Base-by-base conservation (phyloP, 1,140 invertebrate genomes). In the Lethocerus indicus region DNA sequence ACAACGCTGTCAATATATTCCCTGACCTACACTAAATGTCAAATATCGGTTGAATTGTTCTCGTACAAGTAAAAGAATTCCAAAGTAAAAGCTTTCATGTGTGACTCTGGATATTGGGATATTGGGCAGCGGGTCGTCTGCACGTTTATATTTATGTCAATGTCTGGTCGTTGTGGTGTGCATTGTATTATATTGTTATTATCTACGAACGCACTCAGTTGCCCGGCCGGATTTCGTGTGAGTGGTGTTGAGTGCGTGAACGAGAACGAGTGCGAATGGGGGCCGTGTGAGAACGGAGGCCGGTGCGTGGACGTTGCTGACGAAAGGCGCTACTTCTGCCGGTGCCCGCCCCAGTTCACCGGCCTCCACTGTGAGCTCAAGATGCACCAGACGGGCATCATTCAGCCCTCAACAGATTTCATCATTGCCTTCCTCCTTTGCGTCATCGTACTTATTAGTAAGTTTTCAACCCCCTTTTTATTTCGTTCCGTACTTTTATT, bases 401-500 rank as follows among this genome's bases (percentile, higher is more conserved):
- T 83, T 63, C 80, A 78, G 61, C 79, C 81, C 28, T 81, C 81
- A 45, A 75, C 76, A 63, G 83, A 85, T 73, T 87, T 87, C 71
- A 79, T 86, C 68, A 79, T 86, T 65, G 79, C 81, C 61, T 71
- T 85, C 63, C 73, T 83, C 61, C 70, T 78, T 64, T 84, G 81
- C 71, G 70, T 82, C 56, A 73, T 81, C 63, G 69, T 78, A 58
- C 70, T 85, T 62, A 71, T 85, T 68, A 72, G 82, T 86, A 77
- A 81, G 81, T 73, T 64, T n/a, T n/a, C n/a, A n/a, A n/a, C n/a
- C n/a, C n/a, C n/a, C n/a, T 13, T 54, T 49, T 39, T 29, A 47
- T 53, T 25, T 52, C 53, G 50, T 57, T 9, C 7, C 13, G 12
- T 9, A 29, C n/a, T n/a, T n/a, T n/a, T n/a, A n/a, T 46, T 50